phyloP scores from a whole-genome alignment of 2,797 vertebrate genomes.

The Pseudomugil tenellus region DNA sequence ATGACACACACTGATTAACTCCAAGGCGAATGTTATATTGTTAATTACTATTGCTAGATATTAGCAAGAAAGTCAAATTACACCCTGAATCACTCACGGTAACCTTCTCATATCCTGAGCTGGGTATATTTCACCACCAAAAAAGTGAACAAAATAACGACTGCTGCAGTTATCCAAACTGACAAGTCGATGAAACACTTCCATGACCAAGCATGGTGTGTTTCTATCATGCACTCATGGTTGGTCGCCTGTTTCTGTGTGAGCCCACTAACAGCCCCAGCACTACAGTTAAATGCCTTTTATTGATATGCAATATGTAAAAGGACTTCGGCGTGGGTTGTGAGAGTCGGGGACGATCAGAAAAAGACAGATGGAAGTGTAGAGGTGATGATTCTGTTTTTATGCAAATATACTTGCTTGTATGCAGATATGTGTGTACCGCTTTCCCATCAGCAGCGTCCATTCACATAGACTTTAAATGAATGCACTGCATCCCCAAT shows the following conservation, averaged over 20 bases:
- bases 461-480: slow-evolving; percentile 30
- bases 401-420: background rate
- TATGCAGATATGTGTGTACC: background rate
- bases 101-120: slow-evolving; percentile 17
- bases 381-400: slow-evolving; percentile 16
- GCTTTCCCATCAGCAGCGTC: slow-evolving; percentile 10
- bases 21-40: slow-evolving; percentile 56
- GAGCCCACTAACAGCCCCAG: slow-evolving; percentile 44
- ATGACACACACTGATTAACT: slow-evolving; percentile 56
- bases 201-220: slow-evolving; percentile 15
- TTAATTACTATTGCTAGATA: slow-evolving; percentile 52
- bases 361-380: slow-evolving; percentile 12
- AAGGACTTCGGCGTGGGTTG: slow-evolving; percentile 55
- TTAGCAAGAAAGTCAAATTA: slow-evolving; percentile 42
- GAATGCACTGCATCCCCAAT: slow-evolving; percentile 19
- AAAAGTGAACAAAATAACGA: background rate
- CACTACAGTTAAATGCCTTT: slow-evolving; percentile 47
- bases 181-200: slow-evolving; percentile 30
- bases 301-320: slow-evolving; percentile 76
- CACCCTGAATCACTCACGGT: slow-evolving; percentile 41
- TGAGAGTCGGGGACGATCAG: slow-evolving; percentile 26
- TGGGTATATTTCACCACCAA: slow-evolving; percentile 3
- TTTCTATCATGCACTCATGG: slow-evolving; percentile 6
- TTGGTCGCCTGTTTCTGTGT: slow-evolving; percentile 11
- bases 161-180: slow-evolving; percentile 14